Base-by-base conservation (phyloP, 2,888 invertebrate genomes). In the Stenchaetothrips biformis region DNA sequence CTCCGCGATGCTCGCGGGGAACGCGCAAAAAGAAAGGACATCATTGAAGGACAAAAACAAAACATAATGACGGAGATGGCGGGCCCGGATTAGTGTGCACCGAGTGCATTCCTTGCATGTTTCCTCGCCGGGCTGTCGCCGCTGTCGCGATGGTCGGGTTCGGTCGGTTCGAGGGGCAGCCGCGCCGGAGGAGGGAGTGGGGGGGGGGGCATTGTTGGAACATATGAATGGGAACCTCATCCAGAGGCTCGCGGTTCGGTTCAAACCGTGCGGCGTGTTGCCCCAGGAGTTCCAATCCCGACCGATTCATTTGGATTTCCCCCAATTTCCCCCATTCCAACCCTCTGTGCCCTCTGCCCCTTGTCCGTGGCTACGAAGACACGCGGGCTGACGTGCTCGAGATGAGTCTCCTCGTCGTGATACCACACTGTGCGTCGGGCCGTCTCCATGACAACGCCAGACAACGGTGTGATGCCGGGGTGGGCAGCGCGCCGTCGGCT, bases 51-150 rank as follows among this genome's bases (percentile, higher is more conserved):
- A 67, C 67, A 67, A n/a, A 74, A 74, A 25, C 67, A 74, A 21
- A 74, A 74, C 67, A 25, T 74, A 74, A 74, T 74, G 67, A 21
- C 67, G 25, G 67, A 74, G 67, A 53, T 53, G 53, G 53, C 53
- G 53, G 53, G 53, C 16, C 18, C 18, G 53, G 53, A 74, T 74
- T 74, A 74, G 67, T 25, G 67, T n/a, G 37, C 37, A 37, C 2
- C 37, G 37, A 37, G 37, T 37, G 67, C 67, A 74, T 74, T 74
- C 67, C 67, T 21, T 74, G 67, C 67, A 74, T 74, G 67, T 74
- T 74, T 74, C 67, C 67, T 21, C 7, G 67, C 67, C 25, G 11
- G 67, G 16, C 67, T 67, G 67, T 21, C 25, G 67, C 67, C 37
- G 37, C 37, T 4, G 37, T 37, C 37, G 37, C 37, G 37, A 37